Evolutionary conservation across 2,113 vertebrate genomes (phyloP).

Genomic region (Solea solea): DNA sequence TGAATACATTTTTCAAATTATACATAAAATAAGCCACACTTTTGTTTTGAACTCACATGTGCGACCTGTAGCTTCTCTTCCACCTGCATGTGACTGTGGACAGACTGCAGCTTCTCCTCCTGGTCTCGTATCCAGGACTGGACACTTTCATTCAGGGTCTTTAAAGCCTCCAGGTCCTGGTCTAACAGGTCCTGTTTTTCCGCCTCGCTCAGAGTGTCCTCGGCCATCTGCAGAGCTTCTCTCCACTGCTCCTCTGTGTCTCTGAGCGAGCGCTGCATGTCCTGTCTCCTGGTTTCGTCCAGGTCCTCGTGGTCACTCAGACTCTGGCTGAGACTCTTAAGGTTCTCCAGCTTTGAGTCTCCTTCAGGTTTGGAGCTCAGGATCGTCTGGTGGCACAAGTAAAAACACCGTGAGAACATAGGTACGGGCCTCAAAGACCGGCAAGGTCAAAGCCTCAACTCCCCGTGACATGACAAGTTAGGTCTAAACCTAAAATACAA

Average conservation of each 20-base stretch:
- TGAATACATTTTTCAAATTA: not conserved
- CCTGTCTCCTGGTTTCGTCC: constrained; percentile 51
- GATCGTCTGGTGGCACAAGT: constrained; percentile 48
- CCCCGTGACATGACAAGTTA: too few relatives aligned
- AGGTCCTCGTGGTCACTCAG: constrained; percentile 63
- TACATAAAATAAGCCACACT: not conserved
- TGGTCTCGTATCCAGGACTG: constrained; percentile 70
- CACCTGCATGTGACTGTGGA: constrained; percentile 8
- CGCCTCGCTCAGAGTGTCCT: constrained; percentile 43
- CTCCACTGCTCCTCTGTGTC: constrained; percentile 73
- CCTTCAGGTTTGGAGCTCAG: constrained; percentile 64
- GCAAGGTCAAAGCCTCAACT: too few relatives aligned
- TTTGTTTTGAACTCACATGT: constrained; percentile 48
- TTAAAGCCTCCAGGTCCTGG: constrained; percentile 51
- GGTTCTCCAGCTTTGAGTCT: constrained; percentile 60
- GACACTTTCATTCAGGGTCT: constrained; percentile 43
- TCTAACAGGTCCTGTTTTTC: constrained; percentile 41
- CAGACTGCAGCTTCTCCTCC: constrained; percentile 41
- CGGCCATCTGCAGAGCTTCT: constrained; percentile 54
- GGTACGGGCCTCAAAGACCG: too few relatives aligned
- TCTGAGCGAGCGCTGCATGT: constrained; percentile 37
- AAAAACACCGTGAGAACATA: not conserved
- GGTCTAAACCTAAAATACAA: not conserved
- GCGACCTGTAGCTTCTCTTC: constrained; percentile 45
- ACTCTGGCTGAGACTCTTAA: constrained; percentile 47